A percentile compares a stretch with the other conserved stretches of the same genome.
phyloP scores from a whole-genome alignment of 2,888 invertebrate species.

The Dryadula phaetusa region DNA sequence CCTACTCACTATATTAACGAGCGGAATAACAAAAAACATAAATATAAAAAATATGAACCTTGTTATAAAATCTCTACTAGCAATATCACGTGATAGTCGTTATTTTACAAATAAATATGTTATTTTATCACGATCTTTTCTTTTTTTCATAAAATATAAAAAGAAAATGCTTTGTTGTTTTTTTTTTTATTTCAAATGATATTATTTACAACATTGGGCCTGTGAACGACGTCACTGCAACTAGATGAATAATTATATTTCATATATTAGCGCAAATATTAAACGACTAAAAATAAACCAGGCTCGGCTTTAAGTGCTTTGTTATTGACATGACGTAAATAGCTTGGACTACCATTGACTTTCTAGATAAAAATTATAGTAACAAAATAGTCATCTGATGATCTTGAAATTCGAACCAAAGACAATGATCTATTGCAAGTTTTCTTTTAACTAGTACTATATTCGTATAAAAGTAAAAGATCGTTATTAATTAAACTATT shows the following conservation, averaged over 20 bases:
- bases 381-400: not conserved
- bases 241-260: not conserved
- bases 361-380: not conserved
- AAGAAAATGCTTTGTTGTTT: too few relatives aligned
- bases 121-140: too few relatives aligned
- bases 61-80: too few relatives aligned
- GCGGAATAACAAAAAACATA: too few relatives aligned
- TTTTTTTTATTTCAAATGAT: too few relatives aligned
- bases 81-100: too few relatives aligned
- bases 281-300: not conserved
- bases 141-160: too few relatives aligned
- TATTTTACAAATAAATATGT: too few relatives aligned
- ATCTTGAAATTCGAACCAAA: not conserved
- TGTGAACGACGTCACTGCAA: not conserved
- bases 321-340: not conserved
- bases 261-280: not conserved
- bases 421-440: not conserved
- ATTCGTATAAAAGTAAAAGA: not conserved
- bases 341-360: not conserved
- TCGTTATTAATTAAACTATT: not conserved
- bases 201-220: too few relatives aligned
- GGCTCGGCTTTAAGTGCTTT: not conserved
- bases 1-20: too few relatives aligned
- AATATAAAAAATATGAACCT: too few relatives aligned
- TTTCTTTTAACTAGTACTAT: not conserved